phyloP scores from a whole-genome alignment of 1,140 invertebrate species.

The Drosophila albomicans region DNA sequence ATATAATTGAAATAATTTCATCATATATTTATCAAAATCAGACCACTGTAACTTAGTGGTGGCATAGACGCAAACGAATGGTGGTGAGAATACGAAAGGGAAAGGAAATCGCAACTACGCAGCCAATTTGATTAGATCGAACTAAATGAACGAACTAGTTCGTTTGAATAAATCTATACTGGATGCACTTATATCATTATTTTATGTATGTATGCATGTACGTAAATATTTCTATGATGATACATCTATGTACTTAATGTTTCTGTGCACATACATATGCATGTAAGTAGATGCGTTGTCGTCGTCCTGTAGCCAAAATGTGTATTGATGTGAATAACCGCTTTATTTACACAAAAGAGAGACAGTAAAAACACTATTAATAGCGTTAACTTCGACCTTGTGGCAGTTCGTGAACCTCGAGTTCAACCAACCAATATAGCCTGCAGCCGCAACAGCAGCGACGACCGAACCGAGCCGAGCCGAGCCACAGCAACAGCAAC shows the following conservation, averaged over 20 bases:
- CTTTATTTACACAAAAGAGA: constrained; percentile 74
- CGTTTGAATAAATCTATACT: not conserved
- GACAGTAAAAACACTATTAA: constrained; percentile 80
- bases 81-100: not conserved
- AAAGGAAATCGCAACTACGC: not conserved
- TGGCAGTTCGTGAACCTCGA: constrained; percentile 79
- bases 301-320: constrained; percentile 50
- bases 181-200: constrained; percentile 3
- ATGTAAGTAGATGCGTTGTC: constrained; percentile 6
- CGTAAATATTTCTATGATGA: not conserved
- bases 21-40: constrained; percentile 5
- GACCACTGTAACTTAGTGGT: not conserved
- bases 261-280: not conserved
- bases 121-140: not conserved
- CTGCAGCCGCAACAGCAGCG: constrained; percentile 53
- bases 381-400: constrained; percentile 83
- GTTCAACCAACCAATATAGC: constrained; percentile 78
- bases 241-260: not conserved
- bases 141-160: not conserved
- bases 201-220: constrained; percentile 13
- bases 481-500: constrained; percentile 14
- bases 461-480: constrained; percentile 22
- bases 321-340: constrained; percentile 74
- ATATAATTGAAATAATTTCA: constrained; percentile 8
- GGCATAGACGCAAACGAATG: not conserved